Base-by-base conservation (phyloP, 2,797 vertebrate genomes). In the Gymnoscopelus braueri region DNA sequence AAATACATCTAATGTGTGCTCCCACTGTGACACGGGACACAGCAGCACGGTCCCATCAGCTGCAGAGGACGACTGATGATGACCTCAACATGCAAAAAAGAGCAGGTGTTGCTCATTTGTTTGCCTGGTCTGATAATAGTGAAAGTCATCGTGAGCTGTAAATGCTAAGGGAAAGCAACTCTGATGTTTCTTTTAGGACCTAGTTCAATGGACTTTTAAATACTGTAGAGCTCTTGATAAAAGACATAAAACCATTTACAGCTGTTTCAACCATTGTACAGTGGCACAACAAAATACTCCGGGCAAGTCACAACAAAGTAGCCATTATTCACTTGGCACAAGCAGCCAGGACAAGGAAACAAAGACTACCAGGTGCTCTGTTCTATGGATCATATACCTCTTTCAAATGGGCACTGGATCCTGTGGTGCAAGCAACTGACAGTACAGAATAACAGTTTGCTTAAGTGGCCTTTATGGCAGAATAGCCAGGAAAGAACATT, bases 1-100 rank as follows among this genome's bases (percentile, higher is more conserved):
- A 74, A 80, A 80, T 82, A 75, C 64, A 64, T 69, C 58, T 74
- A 78, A 87, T 79, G 66, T 79, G 66, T 70, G 64, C 57, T 81
- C 80, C 74, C 56, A 69, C 61, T 75, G 76, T 63, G 74, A 72
- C 60, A 57, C 3, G n/a, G 48, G 35, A 63, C 35, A 79, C 71
- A 81, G 77, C 75, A 67, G 77, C 65, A 83, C 9, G 58, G 39
- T 50, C 53, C 10, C 49, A 47, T 35, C 49, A 73, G 54, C 72
- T 57, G 69, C 24, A 77, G 19, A 75, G 67, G 61, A 59, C 50
- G 44, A 55, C 59, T 48, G 61, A 51, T 48, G 61, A 51, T 19
- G 65, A 44, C 51, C 49, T 55, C 60, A 23, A 55, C 59, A 48
- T 14, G 13, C 52, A 12, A 14, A 56, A 23, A 15, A 44, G 15